Evolutionary conservation across 2,113 vertebrate genomes (phyloP), one percentile per base, ranked within the genome.

Genomic region (Leucopsar rothschildi): DNA sequence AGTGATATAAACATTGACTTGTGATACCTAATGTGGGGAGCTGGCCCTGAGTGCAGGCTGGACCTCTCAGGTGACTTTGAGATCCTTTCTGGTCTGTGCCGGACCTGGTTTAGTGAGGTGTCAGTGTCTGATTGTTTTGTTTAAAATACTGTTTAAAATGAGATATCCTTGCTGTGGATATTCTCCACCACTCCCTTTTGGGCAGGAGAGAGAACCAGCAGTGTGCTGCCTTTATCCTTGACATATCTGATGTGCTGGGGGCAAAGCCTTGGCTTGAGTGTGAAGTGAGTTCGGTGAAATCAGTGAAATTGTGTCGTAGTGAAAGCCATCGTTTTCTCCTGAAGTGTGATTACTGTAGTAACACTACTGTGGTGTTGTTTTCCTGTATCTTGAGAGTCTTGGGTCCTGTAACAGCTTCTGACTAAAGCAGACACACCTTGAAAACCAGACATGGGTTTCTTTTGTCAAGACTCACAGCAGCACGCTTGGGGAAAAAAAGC

Each of bases 381-480:
- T 69, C 18, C 40, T 31, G 5, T 31, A 2, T 52, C 33, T 79
- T 69, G 40, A 52, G 57, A 82, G 37, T 25, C 37, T 35, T 55
- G 52, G 37, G n/a, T 68, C 17, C 80, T 72, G 15, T 50, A 65
- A 40, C 57, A 80, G 25, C 73, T 80, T 69, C 56, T 68, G 39
- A 77, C 21, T 59, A 78, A 49, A 50, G 27, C 47, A 81, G 69
- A 42, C 47, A 52, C 63, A 84, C 47, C 56, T 95, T 86, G 47
- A 75, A 23, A 80, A 76, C 5, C 39, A 91, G 86, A 37, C 24
- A 5, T 7, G 13, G 35, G 7, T 45, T 95, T 81, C 33, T 92
- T 88, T 92, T 61, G 28, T 91, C n/a, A 69, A 64, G 76, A 42
- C 27, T 88, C 72, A 80, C 55, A 64, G 77, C 63, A 66, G 73